Conservation (phyloP, 2,888 invertebrate genomes). For the Entomobrya proxima region DNA sequence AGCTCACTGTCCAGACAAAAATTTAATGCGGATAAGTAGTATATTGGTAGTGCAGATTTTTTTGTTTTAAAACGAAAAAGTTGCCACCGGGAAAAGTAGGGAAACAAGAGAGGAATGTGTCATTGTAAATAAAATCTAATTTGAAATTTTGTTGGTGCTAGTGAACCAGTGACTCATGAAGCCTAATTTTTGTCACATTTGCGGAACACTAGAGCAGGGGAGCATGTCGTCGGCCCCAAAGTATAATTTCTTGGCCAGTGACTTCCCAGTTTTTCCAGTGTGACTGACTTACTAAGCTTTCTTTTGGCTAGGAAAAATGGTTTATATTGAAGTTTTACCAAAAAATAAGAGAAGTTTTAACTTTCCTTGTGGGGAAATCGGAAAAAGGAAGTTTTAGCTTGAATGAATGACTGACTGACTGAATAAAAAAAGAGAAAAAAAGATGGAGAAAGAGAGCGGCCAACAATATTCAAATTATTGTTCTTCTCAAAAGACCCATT, state of each 20-base stretch:
- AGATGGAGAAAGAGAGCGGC: constrained; percentile 49
- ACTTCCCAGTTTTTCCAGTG: too few relatives aligned
- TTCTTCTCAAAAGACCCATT: constrained; percentile 65
- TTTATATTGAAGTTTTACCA: constrained; percentile 25
- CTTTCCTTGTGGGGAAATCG: neutral
- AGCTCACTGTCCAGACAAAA: constrained; percentile 39
- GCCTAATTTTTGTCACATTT: constrained; percentile 36
- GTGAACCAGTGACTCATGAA: constrained; percentile 44
- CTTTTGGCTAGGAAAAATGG: constrained; percentile 30
- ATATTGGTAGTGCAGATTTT: neutral
- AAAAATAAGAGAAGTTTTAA: neutral
- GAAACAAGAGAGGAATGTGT: constrained; percentile 31
- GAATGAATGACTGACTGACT: constrained; percentile 32
- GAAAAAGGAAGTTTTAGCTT: constrained; percentile 5
- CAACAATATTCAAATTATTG: constrained; percentile 72
- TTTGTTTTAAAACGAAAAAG: constrained; percentile 8
- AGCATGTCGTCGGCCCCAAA: too few relatives aligned
- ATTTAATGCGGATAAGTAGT: constrained; percentile 3
- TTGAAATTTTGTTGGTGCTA: constrained; percentile 44
- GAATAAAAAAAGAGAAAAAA: constrained; percentile 28
- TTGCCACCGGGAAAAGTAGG: too few relatives aligned
- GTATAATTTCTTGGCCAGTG: too few relatives aligned
- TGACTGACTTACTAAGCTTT: too few relatives aligned
- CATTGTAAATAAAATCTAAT: constrained; percentile 54
- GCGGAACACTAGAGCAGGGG: constrained; percentile 14